Evolutionary conservation across 2,797 vertebrate genomes (phyloP).

Genomic region (Thaleichthys pacificus): DNA sequence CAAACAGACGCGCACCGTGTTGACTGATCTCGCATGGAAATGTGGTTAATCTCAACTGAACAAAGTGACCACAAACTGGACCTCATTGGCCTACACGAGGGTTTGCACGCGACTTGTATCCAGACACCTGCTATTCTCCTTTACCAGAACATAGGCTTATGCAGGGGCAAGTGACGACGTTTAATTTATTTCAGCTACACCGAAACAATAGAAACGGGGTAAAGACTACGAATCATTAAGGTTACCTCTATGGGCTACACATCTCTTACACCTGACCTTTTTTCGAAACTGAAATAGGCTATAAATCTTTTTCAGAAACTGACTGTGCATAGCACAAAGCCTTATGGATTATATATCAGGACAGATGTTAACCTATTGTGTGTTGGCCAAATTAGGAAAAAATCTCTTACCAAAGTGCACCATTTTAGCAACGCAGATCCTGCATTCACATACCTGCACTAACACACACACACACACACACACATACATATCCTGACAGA

Average conservation of each 20-base stretch:
- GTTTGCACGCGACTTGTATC: too few relatives aligned
- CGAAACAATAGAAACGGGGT: not conserved
- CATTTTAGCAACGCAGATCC: not conserved
- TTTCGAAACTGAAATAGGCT: too few relatives aligned
- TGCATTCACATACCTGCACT: not conserved
- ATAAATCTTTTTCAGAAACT: too few relatives aligned
- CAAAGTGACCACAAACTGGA: not conserved
- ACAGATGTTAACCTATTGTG: not conserved
- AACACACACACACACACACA: conserved; percentile 21
- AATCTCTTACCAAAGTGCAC: not conserved
- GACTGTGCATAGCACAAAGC: too few relatives aligned
- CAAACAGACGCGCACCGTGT: too few relatives aligned
- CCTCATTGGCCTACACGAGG: too few relatives aligned
- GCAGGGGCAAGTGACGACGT: not conserved
- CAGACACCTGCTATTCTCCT: not conserved
- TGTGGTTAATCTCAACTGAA: not conserved
- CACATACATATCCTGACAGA: conserved; percentile 12
- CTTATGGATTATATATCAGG: not conserved
- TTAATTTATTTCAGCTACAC: not conserved
- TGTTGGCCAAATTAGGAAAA: not conserved
- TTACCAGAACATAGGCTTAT: not conserved
- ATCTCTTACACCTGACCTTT: too few relatives aligned
- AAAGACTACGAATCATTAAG: too few relatives aligned
- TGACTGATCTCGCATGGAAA: not conserved
- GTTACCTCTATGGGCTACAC: too few relatives aligned